Evolutionary conservation across 2,888 invertebrate genomes (phyloP), one percentile per base, ranked within the genome.

Genomic region (Patella depressa): DNA sequence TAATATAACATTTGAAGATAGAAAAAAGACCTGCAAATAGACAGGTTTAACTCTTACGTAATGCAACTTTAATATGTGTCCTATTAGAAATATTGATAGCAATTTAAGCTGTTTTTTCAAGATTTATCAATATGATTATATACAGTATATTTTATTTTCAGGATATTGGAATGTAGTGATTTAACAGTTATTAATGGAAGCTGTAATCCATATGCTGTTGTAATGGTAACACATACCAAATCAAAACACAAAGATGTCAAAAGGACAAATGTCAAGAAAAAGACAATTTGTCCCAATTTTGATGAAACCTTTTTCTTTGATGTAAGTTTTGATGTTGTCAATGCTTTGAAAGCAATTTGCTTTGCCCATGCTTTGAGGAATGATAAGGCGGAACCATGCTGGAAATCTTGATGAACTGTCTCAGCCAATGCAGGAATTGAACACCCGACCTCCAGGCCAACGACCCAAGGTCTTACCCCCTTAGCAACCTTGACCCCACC

Each of bases 131-230:
- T 14, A 71, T 34, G 17, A 17, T 19, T 69, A 17, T 72, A 11
- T 24, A 24, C 24, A 1, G 24, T 53, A 19, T 76, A 15, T 77
- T 24, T 53, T 5, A 53, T 57, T 71, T 83, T 5, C 81, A 91
- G 95, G 84, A 95, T 97, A 80, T 93, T 95, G 84, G 96, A 96
- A 92, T 97, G 97, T 92, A 94, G 95, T 83, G 97, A 97, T 92
- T 93, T 97, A 91, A 95, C 96, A 82, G 95, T 96, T 84, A 96
- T 96, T 91, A 96, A 96, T 92, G 96, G 97, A 86, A 95, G 95
- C 87, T 97, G 97, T 93, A 97, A 97, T 93, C 97, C 97, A 17
- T 97, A 95, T 92, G 96, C 96, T 84, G 94, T 95, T 85, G 95
- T 96, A 88, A 95, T 95, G 74, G 45, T 90, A 45, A 95, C 96